Conservation (phyloP, 2,797 vertebrate species). For the Merluccius polli region DNA sequence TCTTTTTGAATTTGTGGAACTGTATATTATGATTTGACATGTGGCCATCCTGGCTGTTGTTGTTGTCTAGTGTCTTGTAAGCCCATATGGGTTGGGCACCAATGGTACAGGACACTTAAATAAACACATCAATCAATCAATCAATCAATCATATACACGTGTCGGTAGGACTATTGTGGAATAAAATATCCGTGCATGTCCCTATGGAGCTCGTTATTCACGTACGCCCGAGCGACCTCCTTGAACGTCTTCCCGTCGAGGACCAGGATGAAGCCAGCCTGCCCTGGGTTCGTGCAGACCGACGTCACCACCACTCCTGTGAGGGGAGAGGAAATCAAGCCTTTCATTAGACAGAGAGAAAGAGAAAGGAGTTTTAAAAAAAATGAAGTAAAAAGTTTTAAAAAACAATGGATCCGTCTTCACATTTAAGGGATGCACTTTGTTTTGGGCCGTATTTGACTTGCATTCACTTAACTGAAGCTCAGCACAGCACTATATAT, state of each 20-base stretch:
- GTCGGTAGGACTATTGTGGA: constrained; percentile 41
- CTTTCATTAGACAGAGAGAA: not conserved
- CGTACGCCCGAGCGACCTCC: constrained; percentile 81
- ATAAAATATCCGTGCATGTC: constrained; percentile 91
- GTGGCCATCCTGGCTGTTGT: no score
- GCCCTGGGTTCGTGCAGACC: constrained; percentile 74
- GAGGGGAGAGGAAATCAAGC: constrained; percentile 13
- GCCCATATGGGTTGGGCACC: no score
- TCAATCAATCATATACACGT: not conserved
- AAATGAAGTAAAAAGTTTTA: no score
- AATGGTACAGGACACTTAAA: no score
- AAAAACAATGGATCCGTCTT: no score
- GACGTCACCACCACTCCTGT: constrained; percentile 81
- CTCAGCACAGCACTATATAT: no score
- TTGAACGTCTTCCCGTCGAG: constrained; percentile 85
- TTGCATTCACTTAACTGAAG: no score
- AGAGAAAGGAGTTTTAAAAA: not conserved
- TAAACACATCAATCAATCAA: constrained; percentile 1
- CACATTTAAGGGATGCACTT: no score
- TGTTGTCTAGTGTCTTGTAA: no score
- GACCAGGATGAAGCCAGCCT: constrained; percentile 79
- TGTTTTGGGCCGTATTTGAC: no score
- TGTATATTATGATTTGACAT: no score
- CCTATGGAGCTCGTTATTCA: constrained; percentile 73
- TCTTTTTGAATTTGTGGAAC: no score